A percentile compares a stretch with the other conserved stretches of the same genome.
These are phyloP conservation scores for Nothobranchius furzeri DNA, from an alignment of 2,113 vertebrate species.

Conservation along the genomic window DNA sequence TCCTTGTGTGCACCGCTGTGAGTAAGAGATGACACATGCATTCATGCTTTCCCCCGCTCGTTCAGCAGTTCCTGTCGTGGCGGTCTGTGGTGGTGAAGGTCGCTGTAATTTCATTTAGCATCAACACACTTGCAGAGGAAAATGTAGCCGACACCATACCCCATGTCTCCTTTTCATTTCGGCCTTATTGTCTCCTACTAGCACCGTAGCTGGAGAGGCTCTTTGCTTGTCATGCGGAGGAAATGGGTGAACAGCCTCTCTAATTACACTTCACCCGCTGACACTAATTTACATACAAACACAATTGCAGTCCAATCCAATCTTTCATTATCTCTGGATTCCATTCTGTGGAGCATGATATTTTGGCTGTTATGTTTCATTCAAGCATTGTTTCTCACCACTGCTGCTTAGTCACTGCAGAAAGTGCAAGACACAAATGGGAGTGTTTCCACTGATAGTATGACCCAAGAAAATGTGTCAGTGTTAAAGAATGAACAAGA, in stretches of 20 bases:
- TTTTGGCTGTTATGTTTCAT: slow-evolving; percentile 62
- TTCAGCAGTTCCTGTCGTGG: slow-evolving; percentile 19
- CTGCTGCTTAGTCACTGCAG: slow-evolving; percentile 43
- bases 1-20: slow-evolving; percentile 8
- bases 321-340: slow-evolving; percentile 63
- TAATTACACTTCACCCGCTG: slow-evolving; percentile 75
- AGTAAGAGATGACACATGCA: slow-evolving; percentile 4
- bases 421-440: slow-evolving; percentile 26
- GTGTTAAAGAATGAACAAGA: slow-evolving; percentile 15
- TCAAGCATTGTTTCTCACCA: slow-evolving; percentile 41
- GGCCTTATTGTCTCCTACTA: slow-evolving; percentile 50
- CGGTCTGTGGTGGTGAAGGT: slow-evolving; percentile 11
- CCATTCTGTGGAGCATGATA: slow-evolving; percentile 53
- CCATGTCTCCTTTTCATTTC: slow-evolving; percentile 32
- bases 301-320: slow-evolving; percentile 64
- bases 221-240: slow-evolving; percentile 51
- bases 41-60: slow-evolving; percentile 2
- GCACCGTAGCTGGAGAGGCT: slow-evolving; percentile 41
- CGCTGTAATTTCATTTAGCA: slow-evolving; percentile 30
- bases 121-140: slow-evolving; percentile 7
- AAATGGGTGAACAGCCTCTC: slow-evolving; percentile 70
- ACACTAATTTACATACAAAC: slow-evolving; percentile 75
- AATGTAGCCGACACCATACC: background rate
- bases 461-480: slow-evolving; percentile 20
- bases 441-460: slow-evolving; percentile 12